Evolutionary conservation across 2,797 vertebrate species (phyloP).

Genomic region (Danio tinwini): DNA sequence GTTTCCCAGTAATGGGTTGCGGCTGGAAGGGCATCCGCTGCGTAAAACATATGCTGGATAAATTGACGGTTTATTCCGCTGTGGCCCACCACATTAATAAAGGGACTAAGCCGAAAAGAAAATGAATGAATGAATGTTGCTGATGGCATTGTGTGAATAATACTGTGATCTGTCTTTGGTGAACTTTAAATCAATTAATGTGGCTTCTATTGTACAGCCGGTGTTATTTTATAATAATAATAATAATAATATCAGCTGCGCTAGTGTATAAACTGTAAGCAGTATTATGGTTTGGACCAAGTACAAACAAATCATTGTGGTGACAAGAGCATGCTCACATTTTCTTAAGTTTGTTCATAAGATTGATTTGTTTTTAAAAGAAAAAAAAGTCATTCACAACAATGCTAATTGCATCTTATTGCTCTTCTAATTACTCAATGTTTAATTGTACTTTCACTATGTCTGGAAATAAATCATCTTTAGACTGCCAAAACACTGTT

Average conservation of each 20-base stretch:
- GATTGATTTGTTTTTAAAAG: neutral
- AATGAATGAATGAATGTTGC: too few species aligned
- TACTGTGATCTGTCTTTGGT: neutral
- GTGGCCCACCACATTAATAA: too few species aligned
- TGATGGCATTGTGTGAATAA: neutral
- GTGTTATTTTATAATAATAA: neutral
- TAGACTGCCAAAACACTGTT: neutral
- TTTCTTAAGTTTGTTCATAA: neutral
- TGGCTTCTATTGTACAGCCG: neutral
- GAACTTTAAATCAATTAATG: slow-evolving; percentile 2
- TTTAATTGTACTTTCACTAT: slow-evolving; percentile 3
- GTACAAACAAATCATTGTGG: neutral
- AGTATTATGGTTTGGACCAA: neutral
- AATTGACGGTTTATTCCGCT: too few species aligned
- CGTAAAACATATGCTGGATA: too few species aligned
- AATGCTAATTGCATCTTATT: neutral
- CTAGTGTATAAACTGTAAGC: neutral
- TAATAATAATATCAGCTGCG: neutral
- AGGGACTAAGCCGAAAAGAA: too few species aligned
- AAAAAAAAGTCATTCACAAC: neutral
- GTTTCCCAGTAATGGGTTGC: too few species aligned
- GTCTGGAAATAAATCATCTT: slow-evolving; percentile 3
- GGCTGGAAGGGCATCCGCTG: too few species aligned
- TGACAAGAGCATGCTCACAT: neutral
- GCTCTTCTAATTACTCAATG: neutral